Percentiles rank a stretch among this genome's conserved stretches.
Conservation (phyloP, 2,797 vertebrate species). For the Phrynocephalus forsythii region DNA sequence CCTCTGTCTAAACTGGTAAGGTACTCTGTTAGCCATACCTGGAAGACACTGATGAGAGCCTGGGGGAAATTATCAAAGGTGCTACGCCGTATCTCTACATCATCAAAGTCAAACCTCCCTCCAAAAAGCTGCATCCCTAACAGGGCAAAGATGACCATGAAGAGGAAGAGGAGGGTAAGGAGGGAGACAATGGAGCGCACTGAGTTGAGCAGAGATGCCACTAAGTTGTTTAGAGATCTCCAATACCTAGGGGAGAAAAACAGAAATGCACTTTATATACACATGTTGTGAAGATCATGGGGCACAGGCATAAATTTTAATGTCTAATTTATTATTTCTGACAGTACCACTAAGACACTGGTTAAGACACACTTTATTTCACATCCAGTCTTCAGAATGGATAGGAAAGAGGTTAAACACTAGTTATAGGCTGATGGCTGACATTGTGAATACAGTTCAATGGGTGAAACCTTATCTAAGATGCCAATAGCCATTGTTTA, state of each 20-base stretch:
- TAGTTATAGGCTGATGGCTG: not conserved
- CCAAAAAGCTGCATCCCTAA: conserved; percentile 99
- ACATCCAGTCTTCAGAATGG: too few species aligned
- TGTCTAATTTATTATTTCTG: not conserved
- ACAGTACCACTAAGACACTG: not conserved
- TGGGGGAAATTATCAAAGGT: conserved; percentile 98
- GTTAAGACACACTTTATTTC: not conserved
- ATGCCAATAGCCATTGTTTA: not conserved
- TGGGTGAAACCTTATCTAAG: not conserved
- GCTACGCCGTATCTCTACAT: conserved; percentile 86
- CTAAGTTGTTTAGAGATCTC: conserved; percentile 93
- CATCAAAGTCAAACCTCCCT: conserved; percentile 92
- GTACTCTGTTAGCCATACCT: conserved; percentile 78
- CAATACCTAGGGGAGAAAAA: conserved; percentile 85
- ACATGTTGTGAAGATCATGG: not conserved
- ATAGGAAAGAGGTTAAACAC: too few species aligned
- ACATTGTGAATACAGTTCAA: not conserved
- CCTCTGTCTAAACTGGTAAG: too few species aligned
- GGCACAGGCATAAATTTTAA: not conserved
- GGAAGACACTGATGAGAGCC: conserved; percentile 96
- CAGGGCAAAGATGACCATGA: conserved; percentile 94
- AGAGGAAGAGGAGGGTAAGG: conserved; percentile 96
- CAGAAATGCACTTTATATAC: not conserved
- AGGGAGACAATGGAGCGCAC: conserved; percentile 95
- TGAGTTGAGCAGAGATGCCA: conserved; percentile 96